Base-by-base conservation (phyloP, 2,888 invertebrate genomes). In the Sinopyrophorus schimmeli region DNA sequence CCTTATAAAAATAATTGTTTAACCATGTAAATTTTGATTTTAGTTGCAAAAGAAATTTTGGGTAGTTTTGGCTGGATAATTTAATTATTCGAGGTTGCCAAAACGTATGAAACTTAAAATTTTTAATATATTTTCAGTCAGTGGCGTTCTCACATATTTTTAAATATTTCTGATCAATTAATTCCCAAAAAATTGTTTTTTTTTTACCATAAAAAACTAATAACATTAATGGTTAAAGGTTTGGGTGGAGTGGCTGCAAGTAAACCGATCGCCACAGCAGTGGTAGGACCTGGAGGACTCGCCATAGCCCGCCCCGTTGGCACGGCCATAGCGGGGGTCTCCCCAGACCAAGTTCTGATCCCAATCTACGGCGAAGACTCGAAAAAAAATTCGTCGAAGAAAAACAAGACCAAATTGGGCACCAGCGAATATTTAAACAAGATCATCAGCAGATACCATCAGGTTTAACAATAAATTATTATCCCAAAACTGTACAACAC, bases 241-340 rank as follows among this genome's bases (percentile, higher is more conserved):
- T 79, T 79, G 34, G 82, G 82, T 3, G 89, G 89, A 1, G 75
- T 87, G 2, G 89, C 89, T 12, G 81, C 85, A 0, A 81, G 87
- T 3, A 82, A 85, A 55, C 88, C 88, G 0, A 72, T 81, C 28
- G 89, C 80, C 0, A 84, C 86, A 0, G 87, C 89, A 0, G 78
- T 88, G 0, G 82, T 81, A 1, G 87, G 87, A 0, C 77, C 80
- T 1, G 80, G 81, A 26, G 88, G 88, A 0, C 69, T 86, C 5
- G 87, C 88, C 0, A 74, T 88, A 2, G 83, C 87, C 0, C 76
- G 81, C 3, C 88, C 88, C 0, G 77, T 86, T 0, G 87, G 81
- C 12, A 87, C 87, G 0, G 88, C 88, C 3, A 82, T 89, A 20
- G 87, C 88, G 1, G 88, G 88, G 1, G 74, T 88, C 0, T 77